These are phyloP conservation scores for Andrena haemorrhoa DNA, from an alignment of 2,888 invertebrate genomes.

Conservation along the genomic window DNA sequence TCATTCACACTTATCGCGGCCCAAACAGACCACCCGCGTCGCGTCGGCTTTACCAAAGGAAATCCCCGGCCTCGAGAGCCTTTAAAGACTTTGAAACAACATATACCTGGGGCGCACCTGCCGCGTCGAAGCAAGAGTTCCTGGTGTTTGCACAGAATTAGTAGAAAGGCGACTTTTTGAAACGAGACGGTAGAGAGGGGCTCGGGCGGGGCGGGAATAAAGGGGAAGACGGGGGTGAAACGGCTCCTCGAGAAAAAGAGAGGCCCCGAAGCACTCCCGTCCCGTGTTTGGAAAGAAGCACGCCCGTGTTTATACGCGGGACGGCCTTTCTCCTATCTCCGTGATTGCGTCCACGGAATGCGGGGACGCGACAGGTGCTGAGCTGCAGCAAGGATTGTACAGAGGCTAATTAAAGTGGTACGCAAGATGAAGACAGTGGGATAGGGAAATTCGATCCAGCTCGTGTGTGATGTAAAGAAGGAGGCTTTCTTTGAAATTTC, in stretches of 20 bases:
- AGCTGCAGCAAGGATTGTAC: conserved; percentile 19
- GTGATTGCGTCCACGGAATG: conserved; percentile 56
- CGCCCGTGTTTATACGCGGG: conserved; percentile 50
- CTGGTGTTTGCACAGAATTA: conserved; percentile 77
- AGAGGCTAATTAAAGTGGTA: background rate
- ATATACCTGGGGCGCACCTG: conserved; percentile 80
- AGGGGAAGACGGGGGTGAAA: conserved; percentile 10
- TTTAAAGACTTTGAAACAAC: conserved; percentile 79
- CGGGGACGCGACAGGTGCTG: conserved; percentile 21
- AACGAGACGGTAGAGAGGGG: conserved; percentile 26
- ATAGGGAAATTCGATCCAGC: background rate
- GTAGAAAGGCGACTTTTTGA: conserved; percentile 74
- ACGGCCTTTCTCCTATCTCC: conserved; percentile 40
- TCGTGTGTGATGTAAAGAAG: too few species aligned
- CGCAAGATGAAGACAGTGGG: background rate
- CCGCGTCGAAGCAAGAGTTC: conserved; percentile 61
- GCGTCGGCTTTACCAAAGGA: conserved; percentile 69
- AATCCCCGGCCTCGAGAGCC: conserved; percentile 66
- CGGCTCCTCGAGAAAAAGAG: conserved; percentile 6
- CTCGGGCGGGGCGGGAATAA: background rate
- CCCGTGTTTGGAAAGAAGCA: conserved; percentile 56
- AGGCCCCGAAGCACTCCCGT: conserved; percentile 38
- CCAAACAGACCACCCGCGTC: conserved; percentile 72
- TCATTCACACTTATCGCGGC: conserved; percentile 68
- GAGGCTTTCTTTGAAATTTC: too few species aligned